Evolutionary conservation across 1,140 invertebrate species (phyloP), one percentile per base, ranked within the genome.

Genomic region (Trichonephila clavipes): DNA sequence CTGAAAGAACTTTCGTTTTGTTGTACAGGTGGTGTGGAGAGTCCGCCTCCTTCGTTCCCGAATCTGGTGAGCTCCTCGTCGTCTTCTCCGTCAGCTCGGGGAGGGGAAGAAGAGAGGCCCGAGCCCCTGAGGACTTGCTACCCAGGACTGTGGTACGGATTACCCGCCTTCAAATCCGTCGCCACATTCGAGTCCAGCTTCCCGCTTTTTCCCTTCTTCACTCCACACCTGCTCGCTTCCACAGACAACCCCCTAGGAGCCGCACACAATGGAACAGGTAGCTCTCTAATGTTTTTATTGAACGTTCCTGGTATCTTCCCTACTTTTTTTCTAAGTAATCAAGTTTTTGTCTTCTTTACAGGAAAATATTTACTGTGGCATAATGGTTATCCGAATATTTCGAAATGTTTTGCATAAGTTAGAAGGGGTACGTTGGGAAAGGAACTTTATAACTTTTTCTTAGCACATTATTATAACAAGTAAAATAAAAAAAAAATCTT

Each of bases 191-290:
- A 90, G 19, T 87, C 94, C 28, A 77, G 89, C 40, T 94, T 94
- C 61, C 94, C 94, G 5, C 77, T 94, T 14, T 94, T 94, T 24
- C 94, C 94, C 5, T 81, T 94, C 51, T 87, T 94, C 62, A 90
- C 94, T 10, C 91, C 90, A 3, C 93, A 94, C 51, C 92, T 94
- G 6, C 89, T 92, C 8, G 62, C 94, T 0, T 69, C 90, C n/a
- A 44, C 90, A 44, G 81, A 77, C 40, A 58, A 90, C 72, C 86
- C 66, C 58, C 86, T 40, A 4, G 28, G 64, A 2, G 16, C 83
- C 5, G 21, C 83, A 0, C 83, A 85, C 6, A 58, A 59, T 85
- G 83, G 83, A 61, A 85, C 83, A 58, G 72, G 72, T 77, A 77
- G 34, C 28, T 28, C 28, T 1, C 28, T 3, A 2, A 4, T 4